Evolutionary conservation across 92 coral and sea anemone species (phyloP).

Genomic region (Heteractis magnifica): DNA sequence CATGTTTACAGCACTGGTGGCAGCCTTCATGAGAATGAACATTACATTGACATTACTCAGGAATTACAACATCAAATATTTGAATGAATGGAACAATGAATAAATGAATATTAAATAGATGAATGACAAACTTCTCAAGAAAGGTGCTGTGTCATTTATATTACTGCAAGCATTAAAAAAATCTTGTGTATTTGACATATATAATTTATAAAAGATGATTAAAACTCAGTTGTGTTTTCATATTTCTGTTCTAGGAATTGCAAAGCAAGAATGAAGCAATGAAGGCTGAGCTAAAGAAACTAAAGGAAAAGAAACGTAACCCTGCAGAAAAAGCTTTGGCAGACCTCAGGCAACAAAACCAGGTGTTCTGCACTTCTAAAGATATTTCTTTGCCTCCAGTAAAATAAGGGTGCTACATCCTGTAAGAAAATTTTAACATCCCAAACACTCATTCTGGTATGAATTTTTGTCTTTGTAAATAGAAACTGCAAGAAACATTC

Average conservation of each 20-base stretch:
- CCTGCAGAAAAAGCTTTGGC: conserved; percentile 61
- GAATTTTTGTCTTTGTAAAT: not conserved
- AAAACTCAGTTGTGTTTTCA: not conserved
- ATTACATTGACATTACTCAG: no score
- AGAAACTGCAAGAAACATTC: conserved; percentile 55
- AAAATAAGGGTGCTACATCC: no score
- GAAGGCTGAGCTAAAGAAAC: conserved; percentile 61
- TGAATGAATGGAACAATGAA: not conserved
- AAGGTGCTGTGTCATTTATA: not conserved
- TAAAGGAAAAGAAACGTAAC: conserved; percentile 54
- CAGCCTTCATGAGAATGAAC: no score
- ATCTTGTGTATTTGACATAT: no score
- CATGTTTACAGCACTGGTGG: no score
- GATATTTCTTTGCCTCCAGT: not conserved
- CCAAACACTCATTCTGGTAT: not conserved
- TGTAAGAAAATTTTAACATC: no score
- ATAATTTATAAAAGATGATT: no score
- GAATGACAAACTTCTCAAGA: not conserved
- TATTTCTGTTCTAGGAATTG: conserved; percentile 38
- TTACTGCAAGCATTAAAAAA: no score
- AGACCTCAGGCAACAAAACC: conserved; percentile 47
- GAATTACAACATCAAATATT: not conserved
- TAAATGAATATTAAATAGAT: not conserved
- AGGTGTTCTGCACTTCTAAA: conserved; percentile 26
- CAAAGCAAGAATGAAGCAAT: conserved; percentile 54